Percentiles rank a stretch among this genome's conserved stretches.
These are phyloP conservation scores for Hippocampus guttulatus DNA, from an alignment of 2,113 vertebrate genomes.

Conservation along the genomic window DNA sequence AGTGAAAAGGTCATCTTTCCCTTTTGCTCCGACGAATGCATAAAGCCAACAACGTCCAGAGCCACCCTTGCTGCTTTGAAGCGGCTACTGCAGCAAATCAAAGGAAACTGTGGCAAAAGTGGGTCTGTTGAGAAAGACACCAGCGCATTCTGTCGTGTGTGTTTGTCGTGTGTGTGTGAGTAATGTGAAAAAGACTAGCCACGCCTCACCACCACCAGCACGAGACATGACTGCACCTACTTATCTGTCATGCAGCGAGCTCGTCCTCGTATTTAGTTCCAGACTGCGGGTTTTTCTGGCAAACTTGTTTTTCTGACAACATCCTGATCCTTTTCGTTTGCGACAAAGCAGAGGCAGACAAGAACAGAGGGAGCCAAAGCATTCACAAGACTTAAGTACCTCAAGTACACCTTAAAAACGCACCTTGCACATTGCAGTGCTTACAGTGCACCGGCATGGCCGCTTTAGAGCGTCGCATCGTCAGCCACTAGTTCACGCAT, in stretches of 20 bases:
- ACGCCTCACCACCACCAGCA: slow-evolving; percentile 57
- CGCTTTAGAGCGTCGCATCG: not conserved
- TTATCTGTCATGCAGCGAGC: not conserved
- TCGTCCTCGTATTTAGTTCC: not conserved
- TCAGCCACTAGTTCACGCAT: not conserved
- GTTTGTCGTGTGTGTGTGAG: slow-evolving; percentile 32
- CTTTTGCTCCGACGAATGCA: slow-evolving; percentile 53
- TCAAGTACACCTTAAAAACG: not conserved
- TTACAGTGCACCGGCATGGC: not conserved
- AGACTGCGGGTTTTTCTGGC: not conserved
- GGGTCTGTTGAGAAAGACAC: not conserved
- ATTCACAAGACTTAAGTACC: too few relatives aligned
- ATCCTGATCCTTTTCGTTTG: not conserved
- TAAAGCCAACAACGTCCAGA: slow-evolving; percentile 25
- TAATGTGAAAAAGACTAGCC: slow-evolving; percentile 55
- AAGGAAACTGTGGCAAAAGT: not conserved
- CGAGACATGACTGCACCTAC: slow-evolving; percentile 26
- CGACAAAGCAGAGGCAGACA: not conserved
- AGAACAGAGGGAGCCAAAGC: not conserved
- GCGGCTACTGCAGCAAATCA: not conserved
- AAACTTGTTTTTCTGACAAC: not conserved
- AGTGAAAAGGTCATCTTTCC: slow-evolving; percentile 69
- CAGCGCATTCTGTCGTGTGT: slow-evolving; percentile 17
- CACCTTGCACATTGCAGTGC: not conserved
- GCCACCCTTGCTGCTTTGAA: not conserved